Conservation (phyloP, 2,113 vertebrate genomes). For the Isichthys henryi region DNA sequence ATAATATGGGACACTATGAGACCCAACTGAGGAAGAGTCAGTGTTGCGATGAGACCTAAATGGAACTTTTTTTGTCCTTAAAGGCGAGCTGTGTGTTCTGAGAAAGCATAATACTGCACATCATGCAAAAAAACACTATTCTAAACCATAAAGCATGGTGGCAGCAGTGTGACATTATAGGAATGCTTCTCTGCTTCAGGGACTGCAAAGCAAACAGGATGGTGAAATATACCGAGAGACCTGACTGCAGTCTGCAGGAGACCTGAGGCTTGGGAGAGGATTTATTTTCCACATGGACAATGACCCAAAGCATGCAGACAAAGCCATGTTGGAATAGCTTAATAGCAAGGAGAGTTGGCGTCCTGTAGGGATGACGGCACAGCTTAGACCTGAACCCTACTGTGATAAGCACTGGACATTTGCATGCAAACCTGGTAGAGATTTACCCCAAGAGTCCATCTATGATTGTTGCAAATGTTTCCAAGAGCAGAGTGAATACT, state of each 20-base stretch:
- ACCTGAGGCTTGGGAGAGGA: background rate
- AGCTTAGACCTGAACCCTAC: background rate
- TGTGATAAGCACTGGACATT: background rate
- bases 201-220: background rate
- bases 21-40: background rate
- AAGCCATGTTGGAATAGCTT: slow-evolving; percentile 1
- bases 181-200: background rate
- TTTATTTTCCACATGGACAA: background rate
- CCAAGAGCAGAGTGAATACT: background rate
- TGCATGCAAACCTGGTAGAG: background rate
- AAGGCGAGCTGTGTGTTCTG: background rate
- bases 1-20: background rate
- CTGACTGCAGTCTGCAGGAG: background rate
- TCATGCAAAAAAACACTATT: background rate
- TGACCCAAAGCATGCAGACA: background rate
- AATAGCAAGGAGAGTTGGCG: background rate
- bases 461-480: background rate
- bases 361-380: background rate
- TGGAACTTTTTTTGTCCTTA: background rate
- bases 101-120: background rate
- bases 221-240: background rate
- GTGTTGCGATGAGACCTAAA: background rate
- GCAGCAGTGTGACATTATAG: background rate
- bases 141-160: background rate
- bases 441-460: background rate